These are phyloP conservation scores for Venusia cambrica DNA, from an alignment of 2,888 invertebrate genomes.

Conservation along the genomic window DNA sequence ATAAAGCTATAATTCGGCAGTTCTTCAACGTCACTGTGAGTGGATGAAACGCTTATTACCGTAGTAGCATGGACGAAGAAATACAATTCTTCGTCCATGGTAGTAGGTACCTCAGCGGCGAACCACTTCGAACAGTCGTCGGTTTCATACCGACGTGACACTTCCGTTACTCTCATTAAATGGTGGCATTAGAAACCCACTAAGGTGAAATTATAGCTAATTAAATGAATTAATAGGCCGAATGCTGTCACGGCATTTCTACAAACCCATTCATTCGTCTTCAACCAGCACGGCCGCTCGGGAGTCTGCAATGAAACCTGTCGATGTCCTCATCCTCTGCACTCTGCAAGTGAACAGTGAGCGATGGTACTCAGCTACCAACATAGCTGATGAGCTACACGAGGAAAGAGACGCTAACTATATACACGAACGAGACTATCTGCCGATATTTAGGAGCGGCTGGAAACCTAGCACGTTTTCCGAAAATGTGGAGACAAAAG, in stretches of 20 bases:
- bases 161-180: slow-evolving; percentile 16
- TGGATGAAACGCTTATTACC: too few species aligned
- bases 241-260: slow-evolving; percentile 60
- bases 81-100: too few species aligned
- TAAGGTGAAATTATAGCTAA: slow-evolving; percentile 46
- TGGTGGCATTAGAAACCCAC: slow-evolving; percentile 17
- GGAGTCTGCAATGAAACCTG: slow-evolving; percentile 28
- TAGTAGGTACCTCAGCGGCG: too few species aligned
- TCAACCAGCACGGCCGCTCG: too few species aligned
- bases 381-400: slow-evolving; percentile 27
- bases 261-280: slow-evolving; percentile 29
- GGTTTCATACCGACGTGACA: too few species aligned
- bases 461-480: slow-evolving; percentile 9
- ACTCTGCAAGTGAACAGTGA: slow-evolving; percentile 36
- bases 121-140: too few species aligned
- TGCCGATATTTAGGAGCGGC: slow-evolving; percentile 11
- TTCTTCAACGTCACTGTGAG: too few species aligned
- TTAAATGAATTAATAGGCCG: slow-evolving; percentile 63
- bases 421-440: slow-evolving; percentile 25
- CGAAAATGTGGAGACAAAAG: slow-evolving; percentile 32
- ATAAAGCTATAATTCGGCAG: too few species aligned
- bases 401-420: slow-evolving; percentile 24
- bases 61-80: too few species aligned
- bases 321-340: slow-evolving; percentile 22
- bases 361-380: slow-evolving; percentile 51